phyloP scores from a whole-genome alignment of 2,113 vertebrate species.

The Montifringilla adamsi region DNA sequence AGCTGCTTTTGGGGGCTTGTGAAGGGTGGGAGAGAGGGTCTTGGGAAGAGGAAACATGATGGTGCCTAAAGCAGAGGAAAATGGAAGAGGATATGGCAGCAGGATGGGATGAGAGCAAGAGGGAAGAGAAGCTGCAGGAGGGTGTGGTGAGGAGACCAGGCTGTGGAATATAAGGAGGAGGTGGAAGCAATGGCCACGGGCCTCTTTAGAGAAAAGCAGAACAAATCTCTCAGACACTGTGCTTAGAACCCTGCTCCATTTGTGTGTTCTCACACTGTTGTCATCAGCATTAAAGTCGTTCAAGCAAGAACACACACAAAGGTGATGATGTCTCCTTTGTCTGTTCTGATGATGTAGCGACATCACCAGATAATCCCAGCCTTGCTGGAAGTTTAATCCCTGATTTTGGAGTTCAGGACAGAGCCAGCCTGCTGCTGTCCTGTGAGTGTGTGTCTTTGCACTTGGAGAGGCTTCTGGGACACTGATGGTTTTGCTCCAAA shows the following conservation, averaged over 20 bases:
- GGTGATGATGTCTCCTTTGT: background rate
- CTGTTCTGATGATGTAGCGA: background rate
- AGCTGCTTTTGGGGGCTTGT: accelerated
- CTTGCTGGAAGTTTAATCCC: background rate
- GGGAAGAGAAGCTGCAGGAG: background rate
- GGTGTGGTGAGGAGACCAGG: background rate
- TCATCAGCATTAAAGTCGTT: background rate
- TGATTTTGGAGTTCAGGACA: background rate
- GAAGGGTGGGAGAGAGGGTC: background rate
- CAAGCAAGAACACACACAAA: background rate
- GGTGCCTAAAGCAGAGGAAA: background rate
- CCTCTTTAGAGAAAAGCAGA: background rate
- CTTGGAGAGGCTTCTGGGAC: background rate
- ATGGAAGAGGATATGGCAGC: accelerated
- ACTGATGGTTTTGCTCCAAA: background rate
- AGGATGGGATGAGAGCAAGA: background rate
- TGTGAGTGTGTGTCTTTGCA: background rate
- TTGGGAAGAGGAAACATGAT: background rate
- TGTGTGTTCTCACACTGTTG: background rate
- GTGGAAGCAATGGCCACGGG: background rate
- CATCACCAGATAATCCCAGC: background rate
- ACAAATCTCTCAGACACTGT: background rate
- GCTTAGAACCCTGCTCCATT: background rate
- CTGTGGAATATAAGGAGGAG: background rate
- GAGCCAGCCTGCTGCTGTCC: background rate